Base-by-base conservation (phyloP, 2,797 vertebrate genomes). In the Ptychadena robeensis region DNA sequence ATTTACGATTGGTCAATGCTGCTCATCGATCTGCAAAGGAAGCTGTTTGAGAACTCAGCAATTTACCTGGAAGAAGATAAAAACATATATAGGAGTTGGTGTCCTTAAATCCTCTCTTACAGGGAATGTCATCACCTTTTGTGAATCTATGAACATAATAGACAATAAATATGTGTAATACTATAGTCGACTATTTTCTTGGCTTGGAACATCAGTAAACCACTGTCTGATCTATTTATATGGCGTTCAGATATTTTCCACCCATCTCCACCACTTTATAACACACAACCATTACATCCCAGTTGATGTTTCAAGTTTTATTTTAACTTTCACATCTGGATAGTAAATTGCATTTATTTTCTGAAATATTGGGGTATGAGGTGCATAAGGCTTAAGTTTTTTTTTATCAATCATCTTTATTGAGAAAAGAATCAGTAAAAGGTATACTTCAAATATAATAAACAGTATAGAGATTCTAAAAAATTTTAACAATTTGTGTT, bases 311-410 rank as follows among this genome's bases (percentile, higher is more conserved):
- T 59, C 22, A 59, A n/a, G 18, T 22, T 61, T 61, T 59, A n/a
- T 61, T 28, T 61, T 4, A n/a, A 25, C 27, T 61, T 61, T 14
- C 27, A 61, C 27, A 61, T 61, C 59, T 61, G 59, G 27, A 61
- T 61, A 10, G 4, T 9, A 61, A 61, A 53, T 22, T 15, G 5
- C 15, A 22, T 53, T 53, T 53, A n/a, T n/a, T 53, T 53, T 53
- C 1, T 53, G 18, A 61, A 61, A n/a, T 27, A 61, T 27, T 61
- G 27, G 92, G 28, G 91, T 73, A 83, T 25, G 69, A 93, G 91
- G 93, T 94, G 86, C 91, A 92, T 86, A 83, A 76, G 66, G 31
- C 68, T 87, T 86, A n/a, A n/a, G n/a, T n/a, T n/a, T n/a, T n/a
- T n/a, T n/a, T n/a, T n/a, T n/a, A n/a, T n/a, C n/a, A n/a, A n/a